phyloP scores from a whole-genome alignment of 2,797 vertebrate species.

The Kryptopterus vitreolus region DNA sequence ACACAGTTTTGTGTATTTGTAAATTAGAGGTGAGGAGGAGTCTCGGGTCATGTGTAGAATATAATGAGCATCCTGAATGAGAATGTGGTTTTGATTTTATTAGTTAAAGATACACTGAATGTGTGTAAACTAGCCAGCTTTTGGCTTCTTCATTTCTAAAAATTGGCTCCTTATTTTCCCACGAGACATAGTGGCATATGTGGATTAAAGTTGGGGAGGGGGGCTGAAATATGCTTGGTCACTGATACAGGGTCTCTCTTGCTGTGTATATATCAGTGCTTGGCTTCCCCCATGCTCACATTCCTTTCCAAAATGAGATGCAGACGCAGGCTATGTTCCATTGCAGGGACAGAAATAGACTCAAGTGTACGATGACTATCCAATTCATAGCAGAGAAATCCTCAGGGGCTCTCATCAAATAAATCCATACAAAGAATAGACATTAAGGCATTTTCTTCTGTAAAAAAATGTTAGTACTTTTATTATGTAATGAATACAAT shows the following conservation, averaged over 20 bases:
- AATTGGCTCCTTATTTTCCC: not conserved
- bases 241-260: slow-evolving; percentile 59
- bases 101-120: not conserved
- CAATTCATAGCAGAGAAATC: slow-evolving; percentile 37
- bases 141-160: slow-evolving; percentile 8
- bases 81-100: not conserved
- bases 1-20: not conserved
- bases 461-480: not conserved
- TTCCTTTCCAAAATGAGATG: slow-evolving; percentile 82
- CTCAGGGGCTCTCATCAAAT: slow-evolving; percentile 18
- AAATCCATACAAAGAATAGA: not conserved
- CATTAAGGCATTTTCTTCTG: not conserved
- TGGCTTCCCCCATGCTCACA: slow-evolving; percentile 66
- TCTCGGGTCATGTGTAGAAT: not conserved
- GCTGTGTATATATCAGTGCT: slow-evolving; percentile 69
- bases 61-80: not conserved
- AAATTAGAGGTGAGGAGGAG: not conserved
- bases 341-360: slow-evolving; percentile 71
- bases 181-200: slow-evolving; percentile 7
- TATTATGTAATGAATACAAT: not conserved
- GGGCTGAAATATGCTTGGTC: slow-evolving; percentile 68
- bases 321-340: slow-evolving; percentile 65
- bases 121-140: not conserved
- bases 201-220: not conserved
- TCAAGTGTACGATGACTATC: slow-evolving; percentile 45